Evolutionary conservation across 2,113 vertebrate genomes (phyloP).

Genomic region (Herpailurus yagouaroundi): DNA sequence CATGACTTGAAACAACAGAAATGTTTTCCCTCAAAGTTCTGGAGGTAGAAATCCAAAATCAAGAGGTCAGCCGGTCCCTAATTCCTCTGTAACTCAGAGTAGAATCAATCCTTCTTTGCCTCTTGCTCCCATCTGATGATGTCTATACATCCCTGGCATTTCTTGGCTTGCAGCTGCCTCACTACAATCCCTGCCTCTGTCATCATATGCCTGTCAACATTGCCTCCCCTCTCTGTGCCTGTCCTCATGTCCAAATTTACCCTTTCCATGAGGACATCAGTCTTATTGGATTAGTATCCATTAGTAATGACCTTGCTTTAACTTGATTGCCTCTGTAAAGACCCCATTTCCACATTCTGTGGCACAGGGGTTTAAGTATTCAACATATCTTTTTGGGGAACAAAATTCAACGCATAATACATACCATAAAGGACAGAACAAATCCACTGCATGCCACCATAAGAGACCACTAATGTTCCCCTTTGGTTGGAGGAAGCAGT

Average conservation of each 20-base stretch:
- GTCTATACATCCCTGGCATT: not conserved
- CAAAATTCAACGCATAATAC: not conserved
- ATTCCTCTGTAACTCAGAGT: not conserved
- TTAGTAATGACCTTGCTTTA: not conserved
- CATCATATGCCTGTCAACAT: not conserved
- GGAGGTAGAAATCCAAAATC: not conserved
- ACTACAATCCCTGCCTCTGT: not conserved
- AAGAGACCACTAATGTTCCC: not conserved
- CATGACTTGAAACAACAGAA: not conserved
- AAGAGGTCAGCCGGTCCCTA: not conserved
- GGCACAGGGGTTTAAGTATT: not conserved
- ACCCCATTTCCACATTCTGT: not conserved
- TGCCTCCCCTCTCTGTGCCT: not conserved
- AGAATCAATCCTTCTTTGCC: not conserved
- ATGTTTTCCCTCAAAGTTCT: not conserved
- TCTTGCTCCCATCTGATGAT: not conserved
- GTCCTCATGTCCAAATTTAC: not conserved
- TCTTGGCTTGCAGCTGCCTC: not conserved
- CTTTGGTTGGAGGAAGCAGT: not conserved
- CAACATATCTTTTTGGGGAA: not conserved
- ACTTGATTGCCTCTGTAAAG: not conserved
- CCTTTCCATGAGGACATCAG: not conserved
- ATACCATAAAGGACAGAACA: not conserved
- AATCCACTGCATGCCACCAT: not conserved
- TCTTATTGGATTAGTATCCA: not conserved